A percentile compares a stretch with the other conserved stretches of the same genome.
Conservation (phyloP, 1,140 invertebrate species). For the Pseudomyrmex flavicornis region DNA sequence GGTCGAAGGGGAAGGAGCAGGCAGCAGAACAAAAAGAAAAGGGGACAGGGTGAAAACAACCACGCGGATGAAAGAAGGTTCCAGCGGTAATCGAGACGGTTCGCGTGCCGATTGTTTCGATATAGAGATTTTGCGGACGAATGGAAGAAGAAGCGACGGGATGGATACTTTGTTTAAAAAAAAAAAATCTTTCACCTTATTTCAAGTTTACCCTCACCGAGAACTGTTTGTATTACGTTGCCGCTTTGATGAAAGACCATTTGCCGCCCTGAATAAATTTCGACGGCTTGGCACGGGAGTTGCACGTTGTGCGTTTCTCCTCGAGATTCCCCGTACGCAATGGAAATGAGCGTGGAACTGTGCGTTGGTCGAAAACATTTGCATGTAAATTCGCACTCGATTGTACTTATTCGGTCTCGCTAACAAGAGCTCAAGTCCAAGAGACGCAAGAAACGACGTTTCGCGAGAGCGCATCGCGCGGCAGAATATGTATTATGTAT, state of each 20-base stretch:
- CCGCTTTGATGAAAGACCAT: background rate
- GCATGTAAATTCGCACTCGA: slow-evolving; percentile 8
- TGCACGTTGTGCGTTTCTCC: background rate
- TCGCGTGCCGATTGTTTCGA: slow-evolving; percentile 37
- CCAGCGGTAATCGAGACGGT: slow-evolving; percentile 50
- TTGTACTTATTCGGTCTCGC: background rate
- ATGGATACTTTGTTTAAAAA: no score
- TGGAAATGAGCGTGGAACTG: background rate
- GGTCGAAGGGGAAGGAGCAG: slow-evolving; percentile 27
- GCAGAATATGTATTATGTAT: slow-evolving; percentile 26
- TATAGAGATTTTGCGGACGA: background rate
- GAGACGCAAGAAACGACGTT: slow-evolving; percentile 8
- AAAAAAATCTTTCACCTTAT: no score
- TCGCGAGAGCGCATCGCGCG: slow-evolving; percentile 3
- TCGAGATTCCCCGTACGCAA: background rate
- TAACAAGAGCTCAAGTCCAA: background rate
- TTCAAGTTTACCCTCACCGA: no score
- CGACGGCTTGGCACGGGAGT: background rate
- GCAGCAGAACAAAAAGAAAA: slow-evolving; percentile 46
- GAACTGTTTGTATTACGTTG: background rate
- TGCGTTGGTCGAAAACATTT: background rate
- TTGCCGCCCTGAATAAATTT: background rate
- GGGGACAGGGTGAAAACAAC: slow-evolving; percentile 18
- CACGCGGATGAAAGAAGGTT: slow-evolving; percentile 16
- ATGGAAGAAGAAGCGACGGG: no score